Conservation (phyloP, 2,797 vertebrate genomes). For the Tragopan temminckii region DNA sequence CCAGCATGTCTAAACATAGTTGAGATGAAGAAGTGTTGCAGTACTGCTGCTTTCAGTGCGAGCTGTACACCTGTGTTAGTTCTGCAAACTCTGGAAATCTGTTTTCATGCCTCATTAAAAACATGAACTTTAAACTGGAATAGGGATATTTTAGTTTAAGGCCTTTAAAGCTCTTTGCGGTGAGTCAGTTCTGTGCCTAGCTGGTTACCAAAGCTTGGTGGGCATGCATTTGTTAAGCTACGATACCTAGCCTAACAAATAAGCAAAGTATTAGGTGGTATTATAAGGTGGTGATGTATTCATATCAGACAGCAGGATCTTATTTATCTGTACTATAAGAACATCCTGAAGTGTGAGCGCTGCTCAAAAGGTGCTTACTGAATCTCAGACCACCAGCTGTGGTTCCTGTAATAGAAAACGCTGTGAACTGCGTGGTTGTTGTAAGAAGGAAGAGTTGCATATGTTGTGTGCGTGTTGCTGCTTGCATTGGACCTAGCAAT, state of each 20-base stretch:
- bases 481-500: not conserved
- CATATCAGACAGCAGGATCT: not conserved
- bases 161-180: not conserved
- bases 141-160: not conserved
- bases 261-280: too few relatives aligned
- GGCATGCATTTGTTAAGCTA: not conserved
- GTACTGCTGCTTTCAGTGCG: not conserved
- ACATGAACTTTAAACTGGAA: not conserved
- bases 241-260: too few relatives aligned
- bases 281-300: not conserved
- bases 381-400: not conserved
- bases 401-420: not conserved
- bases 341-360: not conserved
- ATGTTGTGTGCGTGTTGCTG: not conserved
- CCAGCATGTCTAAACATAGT: not conserved
- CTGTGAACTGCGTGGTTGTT: not conserved
- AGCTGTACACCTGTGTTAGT: rapidly evolving
- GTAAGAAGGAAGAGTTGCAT: not conserved
- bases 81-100: not conserved
- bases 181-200: not conserved
- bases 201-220: rapidly evolving
- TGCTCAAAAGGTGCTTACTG: not conserved
- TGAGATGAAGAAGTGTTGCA: not conserved
- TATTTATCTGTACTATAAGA: not conserved
- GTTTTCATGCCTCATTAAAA: not conserved